Conservation (phyloP, 2,797 vertebrate genomes). For the Clamator glandarius region DNA sequence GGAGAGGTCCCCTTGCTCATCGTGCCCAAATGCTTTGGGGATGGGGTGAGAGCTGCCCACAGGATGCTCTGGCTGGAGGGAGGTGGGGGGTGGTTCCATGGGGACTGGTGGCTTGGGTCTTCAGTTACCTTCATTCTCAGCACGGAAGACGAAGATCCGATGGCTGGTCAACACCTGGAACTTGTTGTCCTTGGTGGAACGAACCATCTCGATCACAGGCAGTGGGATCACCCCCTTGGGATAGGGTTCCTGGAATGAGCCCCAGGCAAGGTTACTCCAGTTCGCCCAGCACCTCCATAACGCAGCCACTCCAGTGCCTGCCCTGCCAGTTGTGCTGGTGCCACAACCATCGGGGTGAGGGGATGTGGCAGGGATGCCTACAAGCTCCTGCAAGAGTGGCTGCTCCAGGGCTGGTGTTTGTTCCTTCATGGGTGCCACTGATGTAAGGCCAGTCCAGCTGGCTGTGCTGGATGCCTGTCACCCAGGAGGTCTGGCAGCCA, state of each 20-base stretch:
- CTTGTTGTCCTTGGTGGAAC: slow-evolving; percentile 92
- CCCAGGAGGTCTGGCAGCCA: background rate
- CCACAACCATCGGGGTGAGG: too few relatives aligned
- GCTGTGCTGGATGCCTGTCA: background rate
- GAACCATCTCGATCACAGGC: slow-evolving; percentile 90
- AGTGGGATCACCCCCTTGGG: slow-evolving; percentile 95
- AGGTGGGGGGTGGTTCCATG: background rate
- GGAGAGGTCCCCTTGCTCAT: background rate
- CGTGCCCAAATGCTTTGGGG: rapidly evolving
- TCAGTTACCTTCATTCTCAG: slow-evolving; percentile 90
- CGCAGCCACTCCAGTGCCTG: background rate
- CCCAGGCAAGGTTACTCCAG: background rate
- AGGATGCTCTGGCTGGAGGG: background rate
- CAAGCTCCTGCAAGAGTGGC: background rate
- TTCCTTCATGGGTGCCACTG: background rate
- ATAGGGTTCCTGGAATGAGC: slow-evolving; percentile 85
- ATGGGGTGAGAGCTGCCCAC: background rate
- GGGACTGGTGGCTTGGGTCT: background rate
- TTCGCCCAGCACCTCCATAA: background rate
- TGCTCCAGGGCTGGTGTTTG: background rate
- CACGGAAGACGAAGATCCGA: slow-evolving; percentile 91
- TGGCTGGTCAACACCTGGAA: slow-evolving; percentile 95
- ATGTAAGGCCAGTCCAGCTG: background rate
- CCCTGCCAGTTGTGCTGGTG: rapidly evolving
- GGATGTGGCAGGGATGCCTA: background rate